phyloP scores from a whole-genome alignment of 2,797 vertebrate genomes.

The Karalla daura region DNA sequence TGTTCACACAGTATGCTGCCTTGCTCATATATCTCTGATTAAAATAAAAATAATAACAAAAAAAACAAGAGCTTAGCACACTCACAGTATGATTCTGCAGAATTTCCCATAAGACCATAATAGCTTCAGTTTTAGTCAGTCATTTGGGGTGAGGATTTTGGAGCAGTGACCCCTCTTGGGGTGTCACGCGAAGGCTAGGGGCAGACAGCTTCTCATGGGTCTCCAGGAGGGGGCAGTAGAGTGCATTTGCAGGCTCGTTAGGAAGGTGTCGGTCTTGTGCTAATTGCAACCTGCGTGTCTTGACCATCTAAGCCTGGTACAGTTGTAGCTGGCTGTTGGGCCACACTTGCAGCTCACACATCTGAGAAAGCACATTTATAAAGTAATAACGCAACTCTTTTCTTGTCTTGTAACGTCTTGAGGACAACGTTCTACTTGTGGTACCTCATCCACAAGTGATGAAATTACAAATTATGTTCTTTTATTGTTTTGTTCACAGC shows the following conservation, averaged over 20 bases:
- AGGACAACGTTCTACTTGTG: background rate
- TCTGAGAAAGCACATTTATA: background rate
- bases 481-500: constrained; percentile 51
- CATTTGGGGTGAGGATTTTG: constrained; percentile 5
- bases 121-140: background rate
- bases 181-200: background rate
- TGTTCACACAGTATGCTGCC: background rate
- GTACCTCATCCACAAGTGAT: background rate
- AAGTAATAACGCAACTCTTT: background rate
- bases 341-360: background rate
- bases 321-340: background rate
- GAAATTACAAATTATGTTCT: constrained; percentile 24
- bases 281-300: background rate
- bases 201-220: constrained; percentile 17
- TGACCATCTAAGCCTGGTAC: constrained; percentile 2
- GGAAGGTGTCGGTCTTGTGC: constrained; percentile 24
- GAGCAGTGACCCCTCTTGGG: background rate
- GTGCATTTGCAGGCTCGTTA: constrained; percentile 35
- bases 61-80: constrained; percentile 7
- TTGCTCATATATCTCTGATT: background rate
- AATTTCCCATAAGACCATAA: background rate
- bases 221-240: constrained; percentile 61
- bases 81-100: background rate
- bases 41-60: no score
- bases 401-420: no score